These are phyloP conservation scores for Phyllotreta striolata DNA, from an alignment of 2,888 invertebrate species.

Conservation along the genomic window DNA sequence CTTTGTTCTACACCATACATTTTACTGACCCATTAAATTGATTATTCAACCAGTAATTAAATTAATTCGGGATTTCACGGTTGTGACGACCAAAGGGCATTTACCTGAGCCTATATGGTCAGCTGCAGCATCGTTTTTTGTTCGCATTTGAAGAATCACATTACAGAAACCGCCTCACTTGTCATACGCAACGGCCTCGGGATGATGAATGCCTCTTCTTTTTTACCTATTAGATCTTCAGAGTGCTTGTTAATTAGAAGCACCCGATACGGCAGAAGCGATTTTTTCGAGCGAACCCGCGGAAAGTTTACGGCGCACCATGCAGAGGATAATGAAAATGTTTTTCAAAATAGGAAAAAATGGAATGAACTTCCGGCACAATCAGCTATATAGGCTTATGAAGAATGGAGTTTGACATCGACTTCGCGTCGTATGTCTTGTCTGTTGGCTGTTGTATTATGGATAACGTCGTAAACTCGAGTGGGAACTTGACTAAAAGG, in stretches of 20 bases:
- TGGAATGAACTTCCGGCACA: too few relatives aligned
- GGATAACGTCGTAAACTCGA: conserved; percentile 56
- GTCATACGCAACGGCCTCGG: conserved; percentile 44
- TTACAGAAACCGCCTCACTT: conserved; percentile 48
- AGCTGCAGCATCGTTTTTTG: conserved; percentile 22
- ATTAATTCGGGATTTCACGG: conserved; percentile 6
- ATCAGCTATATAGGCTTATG: too few relatives aligned
- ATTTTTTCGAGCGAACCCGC: too few relatives aligned
- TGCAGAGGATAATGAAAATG: too few relatives aligned
- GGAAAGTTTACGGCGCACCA: too few relatives aligned
- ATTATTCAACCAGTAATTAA: conserved; percentile 4
- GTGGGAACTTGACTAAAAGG: conserved; percentile 57
- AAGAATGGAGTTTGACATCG: too few relatives aligned
- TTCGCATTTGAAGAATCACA: conserved; percentile 40
- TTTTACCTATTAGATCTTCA: conserved; percentile 23
- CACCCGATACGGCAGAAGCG: background rate
- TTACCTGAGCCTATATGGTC: conserved; percentile 23
- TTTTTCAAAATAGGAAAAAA: too few relatives aligned
- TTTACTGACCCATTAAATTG: background rate
- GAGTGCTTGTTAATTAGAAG: background rate
- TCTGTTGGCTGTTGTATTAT: conserved; percentile 50
- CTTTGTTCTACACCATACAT: background rate
- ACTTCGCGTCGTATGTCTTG: too few relatives aligned
- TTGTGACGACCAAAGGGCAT: conserved; percentile 8
- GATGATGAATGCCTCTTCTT: conserved; percentile 47